Base-by-base conservation (phyloP, 2,797 vertebrate species). In the Cirrhinus molitorella region DNA sequence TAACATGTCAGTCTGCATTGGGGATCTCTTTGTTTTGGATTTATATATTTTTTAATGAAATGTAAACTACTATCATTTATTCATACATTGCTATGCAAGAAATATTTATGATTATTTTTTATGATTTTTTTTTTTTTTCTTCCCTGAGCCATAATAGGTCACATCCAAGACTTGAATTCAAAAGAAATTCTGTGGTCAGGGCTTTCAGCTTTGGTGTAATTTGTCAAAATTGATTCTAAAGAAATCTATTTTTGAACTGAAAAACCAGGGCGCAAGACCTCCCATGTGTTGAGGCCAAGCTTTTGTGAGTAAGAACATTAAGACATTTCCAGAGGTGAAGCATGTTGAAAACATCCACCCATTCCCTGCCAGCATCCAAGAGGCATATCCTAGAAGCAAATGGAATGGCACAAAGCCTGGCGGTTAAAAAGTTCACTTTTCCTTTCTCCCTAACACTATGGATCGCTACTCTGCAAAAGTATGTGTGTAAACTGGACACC, bases 401-500 rank as follows among this genome's bases (percentile, higher is more conserved):
- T 57, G 19, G 21, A 79, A 16, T 49, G n/a, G 34, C 21, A 75
- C 61, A 76, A 70, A 79, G 31, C 31, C 34, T 28, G 2, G 23
- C 31, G 74, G 34, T 61, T 23, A 51, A 66, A 55, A 55, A 19
- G 59, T 55, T 84, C 23, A 43, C 21, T 75, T 34, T 45, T 1
- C 12, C 45, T 79, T 53, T 79, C 25, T 34, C 73, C 74, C 25
- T 14, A 23, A 75, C 25, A 75, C 68, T 14, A 23, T 66, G 47
- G 63, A 55, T 80, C n/a, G 66, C 49, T 74, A 74, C 65, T 43
- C 72, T 28, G 16, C 6, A 14, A 68, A 70, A 47, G 61, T 55
- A 11, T 61, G 31, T 57, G 67, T 45, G 72, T 28, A 80, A n/a
- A 70, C 66, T 47, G 17, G 74, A 67, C 88, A 88, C 81, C 85